phyloP scores from a whole-genome alignment of 2,113 vertebrate genomes.

The Fregata magnificens region DNA sequence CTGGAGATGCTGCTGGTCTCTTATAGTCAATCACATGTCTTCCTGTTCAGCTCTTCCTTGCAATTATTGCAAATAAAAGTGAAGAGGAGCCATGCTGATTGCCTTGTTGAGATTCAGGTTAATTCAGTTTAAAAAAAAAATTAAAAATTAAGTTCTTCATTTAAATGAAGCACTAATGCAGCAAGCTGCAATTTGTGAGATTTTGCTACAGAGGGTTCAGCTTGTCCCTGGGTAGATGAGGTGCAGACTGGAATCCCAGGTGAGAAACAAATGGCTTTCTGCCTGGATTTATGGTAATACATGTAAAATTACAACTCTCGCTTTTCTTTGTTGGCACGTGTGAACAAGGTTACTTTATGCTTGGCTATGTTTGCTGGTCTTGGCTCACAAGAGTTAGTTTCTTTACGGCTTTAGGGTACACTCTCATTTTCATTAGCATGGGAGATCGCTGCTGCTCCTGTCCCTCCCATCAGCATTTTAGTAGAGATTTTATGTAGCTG shows the following conservation, averaged over 20 bases:
- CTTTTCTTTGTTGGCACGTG: neutral
- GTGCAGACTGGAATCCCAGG: neutral
- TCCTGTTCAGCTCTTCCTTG: neutral
- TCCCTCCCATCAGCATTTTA: fast-evolving
- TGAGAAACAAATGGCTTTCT: fast-evolving
- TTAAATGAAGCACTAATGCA: neutral
- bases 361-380: neutral
- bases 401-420: neutral
- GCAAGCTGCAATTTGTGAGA: neutral
- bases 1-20: neutral
- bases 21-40: neutral
- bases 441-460: neutral
- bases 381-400: neutral
- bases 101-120: neutral
- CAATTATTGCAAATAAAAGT: neutral
- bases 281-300: neutral
- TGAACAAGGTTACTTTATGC: neutral
- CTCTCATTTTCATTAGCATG: neutral
- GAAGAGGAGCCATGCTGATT: neutral
- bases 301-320: neutral
- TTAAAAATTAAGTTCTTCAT: neutral
- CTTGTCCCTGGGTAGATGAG: neutral
- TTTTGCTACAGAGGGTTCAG: neutral
- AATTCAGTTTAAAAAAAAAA: neutral
- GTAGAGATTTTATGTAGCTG: neutral